Conservation (phyloP, 2,797 vertebrate genomes). For the Pseudochirops cupreus region DNA sequence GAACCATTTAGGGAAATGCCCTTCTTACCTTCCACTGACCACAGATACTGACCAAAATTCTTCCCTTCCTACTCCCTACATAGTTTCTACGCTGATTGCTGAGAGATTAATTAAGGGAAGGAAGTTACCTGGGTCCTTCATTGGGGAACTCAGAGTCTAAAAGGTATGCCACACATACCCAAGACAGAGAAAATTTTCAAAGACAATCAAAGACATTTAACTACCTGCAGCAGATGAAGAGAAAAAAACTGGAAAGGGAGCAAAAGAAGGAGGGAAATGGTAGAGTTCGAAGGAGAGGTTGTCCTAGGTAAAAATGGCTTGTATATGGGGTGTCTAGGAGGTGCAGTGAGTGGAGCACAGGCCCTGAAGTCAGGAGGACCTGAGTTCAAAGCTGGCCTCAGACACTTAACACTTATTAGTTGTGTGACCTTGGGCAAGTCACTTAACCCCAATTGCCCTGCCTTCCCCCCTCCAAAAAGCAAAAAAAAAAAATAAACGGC, state of each 20-base stretch:
- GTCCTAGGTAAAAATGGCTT: neutral
- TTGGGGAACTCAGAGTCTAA: neutral
- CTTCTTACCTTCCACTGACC: neutral
- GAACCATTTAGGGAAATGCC: constrained; percentile 5
- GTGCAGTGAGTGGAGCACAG: too few species aligned
- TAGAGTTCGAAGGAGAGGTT: neutral
- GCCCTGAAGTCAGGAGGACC: too few species aligned
- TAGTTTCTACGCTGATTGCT: neutral
- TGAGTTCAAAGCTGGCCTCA: too few species aligned
- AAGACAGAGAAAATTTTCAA: neutral
- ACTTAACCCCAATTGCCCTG: too few species aligned
- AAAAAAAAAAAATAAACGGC: neutral
- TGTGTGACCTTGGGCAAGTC: too few species aligned
- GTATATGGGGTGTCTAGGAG: too few species aligned
- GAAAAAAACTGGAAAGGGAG: neutral
- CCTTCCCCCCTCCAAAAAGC: too few species aligned
- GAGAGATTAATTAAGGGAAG: neutral
- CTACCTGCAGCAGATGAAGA: neutral
- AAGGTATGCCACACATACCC: neutral
- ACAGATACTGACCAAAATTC: neutral
- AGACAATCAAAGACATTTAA: neutral
- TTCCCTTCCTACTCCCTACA: neutral
- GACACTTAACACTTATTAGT: too few species aligned
- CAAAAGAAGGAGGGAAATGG: neutral
- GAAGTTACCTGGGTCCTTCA: neutral